Evolutionary conservation across 1,140 invertebrate species (phyloP).

Genomic region (Helicoverpa armigera): DNA sequence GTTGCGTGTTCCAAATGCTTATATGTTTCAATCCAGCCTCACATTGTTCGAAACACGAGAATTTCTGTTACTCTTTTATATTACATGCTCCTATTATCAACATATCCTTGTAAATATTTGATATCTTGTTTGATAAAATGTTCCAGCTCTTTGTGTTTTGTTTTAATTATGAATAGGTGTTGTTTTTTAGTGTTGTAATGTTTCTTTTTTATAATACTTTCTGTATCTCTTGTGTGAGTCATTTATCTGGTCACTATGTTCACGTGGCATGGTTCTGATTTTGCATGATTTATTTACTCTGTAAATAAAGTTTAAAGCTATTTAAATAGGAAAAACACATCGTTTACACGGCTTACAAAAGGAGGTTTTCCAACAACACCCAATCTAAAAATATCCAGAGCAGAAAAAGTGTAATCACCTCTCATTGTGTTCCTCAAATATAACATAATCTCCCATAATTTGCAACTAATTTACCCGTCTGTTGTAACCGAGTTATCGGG

Average conservation of each 20-base stretch:
- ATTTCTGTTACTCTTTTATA: conserved; percentile 18
- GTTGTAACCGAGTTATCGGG: conserved; percentile 46
- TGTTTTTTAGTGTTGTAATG: not conserved
- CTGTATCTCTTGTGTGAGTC: not conserved
- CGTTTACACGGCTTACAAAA: too few relatives aligned
- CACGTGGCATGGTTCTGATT: too few relatives aligned
- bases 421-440: not conserved
- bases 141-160: not conserved
- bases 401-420: too few relatives aligned
- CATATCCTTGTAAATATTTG: conserved; percentile 8
- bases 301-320: too few relatives aligned
- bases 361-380: too few relatives aligned
- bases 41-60: conserved; percentile 17
- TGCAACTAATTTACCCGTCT: conserved; percentile 33
- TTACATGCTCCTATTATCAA: not conserved
- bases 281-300: too few relatives aligned
- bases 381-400: too few relatives aligned
- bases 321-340: too few relatives aligned
- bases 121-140: not conserved
- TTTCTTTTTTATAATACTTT: not conserved
- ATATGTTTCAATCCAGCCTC: conserved; percentile 32
- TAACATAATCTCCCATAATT: not conserved
- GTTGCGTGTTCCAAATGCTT: conserved; percentile 69
- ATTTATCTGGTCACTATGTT: too few relatives aligned
- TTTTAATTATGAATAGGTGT: not conserved